These are phyloP conservation scores for Leptodactylus fallax DNA, from an alignment of 2,797 vertebrate genomes.

Conservation along the genomic window DNA sequence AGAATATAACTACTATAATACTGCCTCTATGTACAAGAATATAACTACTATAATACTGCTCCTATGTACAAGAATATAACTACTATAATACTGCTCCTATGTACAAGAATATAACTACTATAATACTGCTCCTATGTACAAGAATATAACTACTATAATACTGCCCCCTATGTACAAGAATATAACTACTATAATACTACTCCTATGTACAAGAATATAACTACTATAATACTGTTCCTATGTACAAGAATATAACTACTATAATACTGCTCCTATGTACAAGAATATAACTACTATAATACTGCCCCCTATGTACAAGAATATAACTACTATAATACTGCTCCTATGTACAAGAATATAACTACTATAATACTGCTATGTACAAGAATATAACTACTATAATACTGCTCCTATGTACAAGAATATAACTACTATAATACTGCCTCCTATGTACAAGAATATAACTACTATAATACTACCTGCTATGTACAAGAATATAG, in stretches of 20 bases:
- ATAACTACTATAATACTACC: too few species aligned
- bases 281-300: too few species aligned
- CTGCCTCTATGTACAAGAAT: background rate
- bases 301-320: too few species aligned
- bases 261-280: background rate
- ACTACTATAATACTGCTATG: too few species aligned
- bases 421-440: too few species aligned
- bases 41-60: background rate
- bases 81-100: constrained; percentile 2
- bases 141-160: constrained; percentile 6
- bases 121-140: background rate
- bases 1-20: too few species aligned
- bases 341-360: too few species aligned
- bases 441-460: too few species aligned
- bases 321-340: too few species aligned
- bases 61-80: background rate
- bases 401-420: too few species aligned
- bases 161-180: background rate
- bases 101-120: constrained; percentile 10
- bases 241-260: background rate
- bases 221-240: background rate
- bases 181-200: background rate
- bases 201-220: background rate
- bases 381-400: too few species aligned
- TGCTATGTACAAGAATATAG: too few species aligned